These are phyloP conservation scores for Protodeltote pygarga DNA, from an alignment of 2,888 invertebrate genomes.

Conservation along the genomic window DNA sequence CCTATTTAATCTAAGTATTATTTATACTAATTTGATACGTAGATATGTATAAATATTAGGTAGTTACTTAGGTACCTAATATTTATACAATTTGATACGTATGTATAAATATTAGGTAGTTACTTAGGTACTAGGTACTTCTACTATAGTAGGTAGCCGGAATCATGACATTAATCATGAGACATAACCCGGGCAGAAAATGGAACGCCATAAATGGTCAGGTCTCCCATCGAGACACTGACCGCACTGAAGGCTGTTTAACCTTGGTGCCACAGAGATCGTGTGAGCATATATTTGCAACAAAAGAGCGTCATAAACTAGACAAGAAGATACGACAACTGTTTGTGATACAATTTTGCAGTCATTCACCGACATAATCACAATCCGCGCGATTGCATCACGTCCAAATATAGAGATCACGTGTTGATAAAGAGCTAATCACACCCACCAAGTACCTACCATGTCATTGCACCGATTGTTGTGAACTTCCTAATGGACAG, in stretches of 20 bases:
- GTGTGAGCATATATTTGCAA: too few species aligned
- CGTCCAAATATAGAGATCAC: slow-evolving; percentile 63
- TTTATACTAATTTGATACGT: slow-evolving; percentile 17
- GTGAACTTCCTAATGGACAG: slow-evolving; percentile 9
- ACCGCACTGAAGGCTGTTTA: too few species aligned
- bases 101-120: too few species aligned
- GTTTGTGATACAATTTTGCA: slow-evolving; percentile 59
- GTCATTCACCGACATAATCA: slow-evolving; percentile 63
- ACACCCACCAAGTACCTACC: slow-evolving; percentile 38
- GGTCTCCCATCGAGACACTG: too few species aligned
- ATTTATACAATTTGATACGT: too few species aligned
- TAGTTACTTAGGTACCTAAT: neutral
- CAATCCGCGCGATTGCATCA: slow-evolving; percentile 65
- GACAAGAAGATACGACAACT: slow-evolving; percentile 29
- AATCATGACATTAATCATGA: too few species aligned
- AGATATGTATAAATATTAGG: neutral
- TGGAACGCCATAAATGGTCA: too few species aligned
- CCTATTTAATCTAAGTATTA: slow-evolving; percentile 36
- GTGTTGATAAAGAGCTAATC: slow-evolving; percentile 50
- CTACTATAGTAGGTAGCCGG: too few species aligned
- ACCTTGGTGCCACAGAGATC: too few species aligned
- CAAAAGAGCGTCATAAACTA: slow-evolving; percentile 7
- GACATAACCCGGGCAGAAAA: too few species aligned
- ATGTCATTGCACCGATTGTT: slow-evolving; percentile 19
- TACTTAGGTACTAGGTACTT: too few species aligned